These are phyloP conservation scores for Colostygia pectinataria DNA, from an alignment of 2,888 invertebrate species.

Conservation along the genomic window DNA sequence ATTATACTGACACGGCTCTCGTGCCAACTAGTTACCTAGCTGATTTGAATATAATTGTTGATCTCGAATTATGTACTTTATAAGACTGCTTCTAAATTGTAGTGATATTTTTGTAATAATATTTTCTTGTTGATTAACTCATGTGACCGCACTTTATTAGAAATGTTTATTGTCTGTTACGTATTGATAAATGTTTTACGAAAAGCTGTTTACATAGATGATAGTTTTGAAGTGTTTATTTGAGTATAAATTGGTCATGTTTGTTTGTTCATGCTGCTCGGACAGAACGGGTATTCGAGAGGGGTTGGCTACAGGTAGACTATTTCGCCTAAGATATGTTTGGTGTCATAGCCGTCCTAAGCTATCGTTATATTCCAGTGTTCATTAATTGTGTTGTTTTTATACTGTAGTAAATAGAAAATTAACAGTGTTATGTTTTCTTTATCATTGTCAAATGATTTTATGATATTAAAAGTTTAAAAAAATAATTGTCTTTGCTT, in stretches of 20 bases:
- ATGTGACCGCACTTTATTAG: constrained; percentile 58
- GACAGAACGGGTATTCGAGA: constrained; percentile 76
- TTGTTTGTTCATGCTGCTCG: constrained; percentile 71
- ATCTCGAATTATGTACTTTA: constrained; percentile 35
- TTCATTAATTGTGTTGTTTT: constrained; percentile 46
- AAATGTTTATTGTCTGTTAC: constrained; percentile 64
- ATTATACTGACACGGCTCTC: constrained; percentile 20
- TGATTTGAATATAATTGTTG: constrained; percentile 36
- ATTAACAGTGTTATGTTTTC: constrained; percentile 64
- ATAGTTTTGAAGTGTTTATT: constrained; percentile 61
- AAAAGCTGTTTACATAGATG: constrained; percentile 55
- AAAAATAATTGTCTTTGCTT: constrained; percentile 66
- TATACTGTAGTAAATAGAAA: constrained; percentile 61
- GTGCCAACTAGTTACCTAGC: constrained; percentile 20
- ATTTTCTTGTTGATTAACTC: constrained; percentile 51
- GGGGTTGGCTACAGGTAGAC: constrained; percentile 76
- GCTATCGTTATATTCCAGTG: constrained; percentile 28
- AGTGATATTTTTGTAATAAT: constrained; percentile 46
- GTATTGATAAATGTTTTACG: constrained; percentile 68
- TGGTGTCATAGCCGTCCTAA: constrained; percentile 27
- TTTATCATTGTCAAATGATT: constrained; percentile 64
- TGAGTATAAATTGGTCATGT: constrained; percentile 57
- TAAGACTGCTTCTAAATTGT: constrained; percentile 40
- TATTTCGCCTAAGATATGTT: constrained; percentile 21
- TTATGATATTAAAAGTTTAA: constrained; percentile 61